Evolutionary conservation across 2,888 invertebrate genomes (phyloP).

Genomic region (Eurois occulta): DNA sequence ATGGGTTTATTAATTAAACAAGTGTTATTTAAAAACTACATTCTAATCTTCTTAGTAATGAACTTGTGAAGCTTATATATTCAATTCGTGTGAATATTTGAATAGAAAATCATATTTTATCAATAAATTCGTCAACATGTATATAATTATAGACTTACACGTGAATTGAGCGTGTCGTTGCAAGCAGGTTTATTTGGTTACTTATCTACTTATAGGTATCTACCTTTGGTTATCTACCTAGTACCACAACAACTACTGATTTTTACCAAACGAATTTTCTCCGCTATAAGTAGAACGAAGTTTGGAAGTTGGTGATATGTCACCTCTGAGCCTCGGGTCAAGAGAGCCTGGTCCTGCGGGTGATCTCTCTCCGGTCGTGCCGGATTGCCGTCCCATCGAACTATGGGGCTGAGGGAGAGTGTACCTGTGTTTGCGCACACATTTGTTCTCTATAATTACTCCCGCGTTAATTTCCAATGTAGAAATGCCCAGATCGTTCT

Average conservation of each 20-base stretch:
- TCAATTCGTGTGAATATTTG: neutral
- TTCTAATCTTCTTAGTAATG: slow-evolving; percentile 9
- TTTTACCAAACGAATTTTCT: neutral
- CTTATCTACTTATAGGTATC: no score
- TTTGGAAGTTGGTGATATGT: neutral
- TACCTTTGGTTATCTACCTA: no score
- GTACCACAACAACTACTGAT: no score
- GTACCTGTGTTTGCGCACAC: neutral
- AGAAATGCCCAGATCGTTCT: neutral
- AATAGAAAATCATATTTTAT: neutral
- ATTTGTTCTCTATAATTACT: neutral
- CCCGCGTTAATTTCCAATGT: neutral
- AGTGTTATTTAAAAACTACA: slow-evolving; percentile 44
- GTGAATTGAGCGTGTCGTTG: neutral
- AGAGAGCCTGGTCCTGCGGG: neutral
- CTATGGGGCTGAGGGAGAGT: neutral
- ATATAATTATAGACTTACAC: slow-evolving; percentile 1
- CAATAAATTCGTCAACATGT: neutral
- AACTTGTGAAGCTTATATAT: slow-evolving; percentile 21
- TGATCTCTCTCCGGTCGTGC: neutral
- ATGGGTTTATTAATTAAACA: slow-evolving; percentile 13
- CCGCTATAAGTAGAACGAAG: neutral
- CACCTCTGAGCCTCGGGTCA: neutral
- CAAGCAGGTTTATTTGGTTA: neutral
- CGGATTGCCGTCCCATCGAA: neutral